Evolutionary conservation across 2,113 vertebrate species (phyloP), one percentile per base, ranked within the genome.

Genomic region (Semnornis frantzii): DNA sequence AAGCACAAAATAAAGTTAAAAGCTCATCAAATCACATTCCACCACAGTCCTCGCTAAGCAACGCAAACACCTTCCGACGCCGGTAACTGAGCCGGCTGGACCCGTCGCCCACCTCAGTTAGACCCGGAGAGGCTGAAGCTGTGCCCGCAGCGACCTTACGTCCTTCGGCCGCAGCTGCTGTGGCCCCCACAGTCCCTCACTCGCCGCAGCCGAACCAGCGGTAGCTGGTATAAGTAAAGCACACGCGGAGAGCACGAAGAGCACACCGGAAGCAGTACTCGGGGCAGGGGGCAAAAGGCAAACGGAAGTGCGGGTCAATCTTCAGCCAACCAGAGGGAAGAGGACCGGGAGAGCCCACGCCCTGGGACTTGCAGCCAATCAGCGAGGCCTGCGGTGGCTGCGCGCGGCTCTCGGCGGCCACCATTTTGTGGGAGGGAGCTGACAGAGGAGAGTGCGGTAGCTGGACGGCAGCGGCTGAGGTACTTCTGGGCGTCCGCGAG

Each of bases 301-400:
- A 8, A 3, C 28, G 64, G 92, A 76, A 82, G 31, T 0, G 15
- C 23, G 2, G 0, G 3, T 0, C 3, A 0, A 3, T 0, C 12
- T 3, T 17, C 60, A 2, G 24, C 33, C 86, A 13, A 7, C 12
- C 31, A 2, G 15, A 2, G 7, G 18, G 15, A 9, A 44, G 9
- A 18, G 33, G n/a, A 66, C 33, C 50, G 42, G 4, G 28, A 6
- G 27, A 16, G 4, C 3, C 4, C 20, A 0, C 33, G 2, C 17
- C 3, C 10, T 6, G 10, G 1, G 4, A 2, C 1, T 3, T 3
- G 5, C 28, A 87, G 80, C 95, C 96, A 97, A 94, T 93, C 57
- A 11, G 33, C 3, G 23, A 5, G 6, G 7, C 7, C 1, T 2
- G 9, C 3, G 3, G 23, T 0, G 5, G 33, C 48, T 62, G 93